A percentile compares a stretch with the other conserved stretches of the same genome.
Conservation (phyloP, 2,113 vertebrate genomes). For the Ivindomyrus marchei region DNA sequence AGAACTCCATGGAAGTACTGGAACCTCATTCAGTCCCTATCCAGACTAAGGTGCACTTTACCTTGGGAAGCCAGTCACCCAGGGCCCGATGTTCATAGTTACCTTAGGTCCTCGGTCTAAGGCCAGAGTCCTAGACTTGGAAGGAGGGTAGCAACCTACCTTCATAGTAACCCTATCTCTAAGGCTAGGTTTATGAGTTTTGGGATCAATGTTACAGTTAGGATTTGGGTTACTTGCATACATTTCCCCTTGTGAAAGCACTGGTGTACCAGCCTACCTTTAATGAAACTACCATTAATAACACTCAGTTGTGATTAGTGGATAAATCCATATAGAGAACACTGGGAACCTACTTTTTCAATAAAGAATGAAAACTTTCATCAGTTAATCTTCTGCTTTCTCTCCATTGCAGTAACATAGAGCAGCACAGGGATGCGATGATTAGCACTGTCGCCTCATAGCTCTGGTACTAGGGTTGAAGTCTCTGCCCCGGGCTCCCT, state of each 20-base stretch:
- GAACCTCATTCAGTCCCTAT: background rate
- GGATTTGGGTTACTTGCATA: background rate
- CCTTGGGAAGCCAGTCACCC: background rate
- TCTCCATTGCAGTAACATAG: too few relatives aligned
- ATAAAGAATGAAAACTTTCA: too few relatives aligned
- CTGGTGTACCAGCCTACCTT: background rate
- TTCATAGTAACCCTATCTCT: background rate
- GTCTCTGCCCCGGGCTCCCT: too few relatives aligned
- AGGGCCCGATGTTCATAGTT: background rate
- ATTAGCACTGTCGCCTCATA: too few relatives aligned
- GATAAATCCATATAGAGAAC: too few relatives aligned
- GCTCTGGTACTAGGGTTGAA: too few relatives aligned
- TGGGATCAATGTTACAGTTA: too few relatives aligned
- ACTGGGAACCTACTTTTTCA: too few relatives aligned
- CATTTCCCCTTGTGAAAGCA: background rate
- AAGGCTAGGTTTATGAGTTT: background rate
- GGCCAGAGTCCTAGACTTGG: background rate
- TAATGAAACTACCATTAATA: too few relatives aligned
- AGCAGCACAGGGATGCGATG: too few relatives aligned
- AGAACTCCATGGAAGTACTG: background rate
- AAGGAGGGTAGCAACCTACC: background rate
- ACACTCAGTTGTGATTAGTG: too few relatives aligned
- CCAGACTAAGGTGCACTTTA: background rate
- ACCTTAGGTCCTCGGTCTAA: background rate
- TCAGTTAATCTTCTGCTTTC: too few relatives aligned